Evolutionary conservation across 1,140 invertebrate species (phyloP).

Genomic region (Temnothorax nylanderi): DNA sequence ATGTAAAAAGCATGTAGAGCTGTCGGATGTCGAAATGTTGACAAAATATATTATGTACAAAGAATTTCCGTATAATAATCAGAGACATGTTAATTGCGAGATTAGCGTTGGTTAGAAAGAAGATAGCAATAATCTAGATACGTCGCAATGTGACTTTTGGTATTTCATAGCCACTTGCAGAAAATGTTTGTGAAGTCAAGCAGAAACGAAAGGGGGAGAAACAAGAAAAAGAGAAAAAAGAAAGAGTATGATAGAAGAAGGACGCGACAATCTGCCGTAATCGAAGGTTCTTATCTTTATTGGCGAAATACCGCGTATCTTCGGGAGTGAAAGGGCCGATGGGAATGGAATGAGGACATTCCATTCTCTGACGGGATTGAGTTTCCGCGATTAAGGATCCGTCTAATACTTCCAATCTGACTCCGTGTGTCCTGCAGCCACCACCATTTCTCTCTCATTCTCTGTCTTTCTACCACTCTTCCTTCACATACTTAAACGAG

Average conservation of each 20-base stretch:
- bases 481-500: conserved; percentile 32
- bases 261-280: conserved; percentile 58
- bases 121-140: not conserved
- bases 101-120: not conserved
- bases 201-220: conserved; percentile 22
- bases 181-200: conserved; percentile 45
- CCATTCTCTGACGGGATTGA: conserved; percentile 73
- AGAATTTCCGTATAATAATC: not conserved
- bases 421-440: conserved; percentile 53
- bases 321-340: conserved; percentile 69
- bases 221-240: not conserved
- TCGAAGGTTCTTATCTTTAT: conserved; percentile 81
- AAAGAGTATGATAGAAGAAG: conserved; percentile 1
- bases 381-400: conserved; percentile 78
- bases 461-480: conserved; percentile 39
- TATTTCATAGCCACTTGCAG: conserved; percentile 4
- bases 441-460: conserved; percentile 35
- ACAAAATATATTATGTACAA: not conserved
- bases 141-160: not conserved
- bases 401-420: conserved; percentile 76
- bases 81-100: not conserved
- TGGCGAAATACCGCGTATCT: conserved; percentile 77
- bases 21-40: not conserved
- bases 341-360: conserved; percentile 75
- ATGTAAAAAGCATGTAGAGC: not conserved